Percentiles rank a stretch among this genome's conserved stretches.
Evolutionary conservation across 1,140 invertebrate genomes (phyloP).

Genomic region (Cydia pomonella): DNA sequence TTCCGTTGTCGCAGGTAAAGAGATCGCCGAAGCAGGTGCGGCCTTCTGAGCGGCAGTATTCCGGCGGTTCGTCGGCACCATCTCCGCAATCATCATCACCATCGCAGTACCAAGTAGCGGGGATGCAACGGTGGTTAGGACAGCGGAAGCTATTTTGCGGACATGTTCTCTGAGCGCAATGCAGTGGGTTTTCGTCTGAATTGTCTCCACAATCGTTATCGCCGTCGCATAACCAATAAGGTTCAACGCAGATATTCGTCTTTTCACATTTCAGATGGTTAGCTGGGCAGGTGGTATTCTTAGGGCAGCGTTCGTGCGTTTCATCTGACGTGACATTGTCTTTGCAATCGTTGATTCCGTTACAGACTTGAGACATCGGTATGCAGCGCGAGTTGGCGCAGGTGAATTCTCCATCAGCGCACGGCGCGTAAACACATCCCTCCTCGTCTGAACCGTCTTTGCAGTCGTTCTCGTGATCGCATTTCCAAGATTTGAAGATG

Average conservation of each 20-base stretch:
- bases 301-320: slow-evolving; percentile 91
- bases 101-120: slow-evolving; percentile 96
- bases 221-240: slow-evolving; percentile 96
- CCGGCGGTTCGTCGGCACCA: slow-evolving; percentile 93
- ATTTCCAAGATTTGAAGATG: slow-evolving; percentile 97
- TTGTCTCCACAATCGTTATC: slow-evolving; percentile 98
- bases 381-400: slow-evolving; percentile 96
- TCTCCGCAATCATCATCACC: slow-evolving; percentile 95
- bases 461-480: slow-evolving; percentile 97
- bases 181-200: slow-evolving; percentile 94
- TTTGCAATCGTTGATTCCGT: slow-evolving; percentile 97
- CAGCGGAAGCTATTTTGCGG: slow-evolving; percentile 95
- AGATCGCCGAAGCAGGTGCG: slow-evolving; percentile 96
- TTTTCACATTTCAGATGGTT: slow-evolving; percentile 95
- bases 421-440: slow-evolving; percentile 94
- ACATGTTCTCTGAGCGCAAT: slow-evolving; percentile 93
- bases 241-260: slow-evolving; percentile 97
- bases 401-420: slow-evolving; percentile 95
- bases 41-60: slow-evolving; percentile 96
- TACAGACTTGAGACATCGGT: slow-evolving; percentile 92
- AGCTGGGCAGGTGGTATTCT: slow-evolving; percentile 91
- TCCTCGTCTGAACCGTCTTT: slow-evolving; percentile 95
- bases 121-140: slow-evolving; percentile 92
- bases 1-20: slow-evolving; percentile 98
- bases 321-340: slow-evolving; percentile 96